Conservation (phyloP, 2,797 vertebrate genomes). For the Pipistrellus kuhlii region DNA sequence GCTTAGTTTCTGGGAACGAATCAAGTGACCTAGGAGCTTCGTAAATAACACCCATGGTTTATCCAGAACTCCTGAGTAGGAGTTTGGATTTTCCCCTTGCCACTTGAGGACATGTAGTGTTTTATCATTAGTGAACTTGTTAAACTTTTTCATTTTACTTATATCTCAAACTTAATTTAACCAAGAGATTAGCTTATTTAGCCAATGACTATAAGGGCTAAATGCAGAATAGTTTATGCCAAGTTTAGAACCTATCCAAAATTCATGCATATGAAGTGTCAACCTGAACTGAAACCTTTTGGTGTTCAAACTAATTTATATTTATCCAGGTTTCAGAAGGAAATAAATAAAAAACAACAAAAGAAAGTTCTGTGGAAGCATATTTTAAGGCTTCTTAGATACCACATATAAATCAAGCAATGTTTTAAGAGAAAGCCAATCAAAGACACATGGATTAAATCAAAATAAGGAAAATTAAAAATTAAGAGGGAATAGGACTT, state of each 20-base stretch:
- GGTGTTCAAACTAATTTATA: constrained; percentile 68
- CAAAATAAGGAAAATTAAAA: constrained; percentile 58
- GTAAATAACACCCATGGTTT: constrained; percentile 44
- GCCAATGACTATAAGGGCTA: background rate
- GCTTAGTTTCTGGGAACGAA: constrained; percentile 60
- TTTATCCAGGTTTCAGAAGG: constrained; percentile 67
- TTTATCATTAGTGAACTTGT: constrained; percentile 49
- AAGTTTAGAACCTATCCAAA: constrained; percentile 67
- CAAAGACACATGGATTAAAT: constrained; percentile 71
- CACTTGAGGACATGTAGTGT: background rate
- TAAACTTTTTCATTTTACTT: constrained; percentile 63
- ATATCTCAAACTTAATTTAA: constrained; percentile 63
- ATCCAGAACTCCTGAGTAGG: constrained; percentile 44
- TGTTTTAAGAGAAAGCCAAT: constrained; percentile 53
- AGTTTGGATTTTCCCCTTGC: constrained; percentile 17
- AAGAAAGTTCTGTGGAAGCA: constrained; percentile 33
- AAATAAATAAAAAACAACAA: background rate
- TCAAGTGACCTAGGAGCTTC: constrained; percentile 44
- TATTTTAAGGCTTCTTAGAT: constrained; percentile 60
- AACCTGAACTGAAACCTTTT: constrained; percentile 66
- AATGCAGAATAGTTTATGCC: constrained; percentile 46
- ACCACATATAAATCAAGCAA: background rate
- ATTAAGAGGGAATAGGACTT: constrained; percentile 52
- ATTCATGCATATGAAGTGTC: constrained; percentile 62
- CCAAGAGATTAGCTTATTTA: constrained; percentile 2